phyloP scores from a whole-genome alignment of 2,797 vertebrate species.

The Neomorphus geoffroyi region DNA sequence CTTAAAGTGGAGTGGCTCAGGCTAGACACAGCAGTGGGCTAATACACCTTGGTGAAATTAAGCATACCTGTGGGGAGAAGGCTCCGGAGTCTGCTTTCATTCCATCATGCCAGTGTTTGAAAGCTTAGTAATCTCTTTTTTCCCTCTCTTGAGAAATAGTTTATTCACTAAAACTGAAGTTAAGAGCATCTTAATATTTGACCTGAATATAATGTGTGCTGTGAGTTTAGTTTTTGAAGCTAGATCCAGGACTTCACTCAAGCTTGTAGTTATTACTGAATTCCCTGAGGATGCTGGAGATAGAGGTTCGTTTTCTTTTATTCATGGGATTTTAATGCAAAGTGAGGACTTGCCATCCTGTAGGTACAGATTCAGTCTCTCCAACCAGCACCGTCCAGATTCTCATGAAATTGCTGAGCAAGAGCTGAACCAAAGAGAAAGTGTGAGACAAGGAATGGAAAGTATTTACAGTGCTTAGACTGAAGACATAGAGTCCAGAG shows the following conservation, averaged over 20 bases:
- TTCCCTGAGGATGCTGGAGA: not conserved
- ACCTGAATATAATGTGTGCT: not conserved
- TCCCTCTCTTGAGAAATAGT: not conserved
- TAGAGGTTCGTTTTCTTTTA: not conserved
- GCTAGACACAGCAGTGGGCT: no score
- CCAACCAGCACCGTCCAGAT: not conserved
- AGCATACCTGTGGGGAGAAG: not conserved
- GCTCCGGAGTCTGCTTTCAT: not conserved
- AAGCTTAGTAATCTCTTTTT: not conserved
- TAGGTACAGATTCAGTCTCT: not conserved
- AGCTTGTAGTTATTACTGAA: not conserved
- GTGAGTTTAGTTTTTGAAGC: not conserved
- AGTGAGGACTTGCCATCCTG: not conserved
- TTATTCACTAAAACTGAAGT: not conserved
- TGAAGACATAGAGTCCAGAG: not conserved
- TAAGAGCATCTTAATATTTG: not conserved
- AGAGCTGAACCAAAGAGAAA: not conserved
- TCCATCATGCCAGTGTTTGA: not conserved
- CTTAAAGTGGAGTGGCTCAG: not conserved
- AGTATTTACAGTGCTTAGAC: not conserved
- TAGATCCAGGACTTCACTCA: not conserved
- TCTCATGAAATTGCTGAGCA: not conserved
- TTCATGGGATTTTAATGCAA: not conserved
- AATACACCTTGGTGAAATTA: not conserved
- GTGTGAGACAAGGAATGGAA: not conserved